Evolutionary conservation across 2,797 vertebrate genomes (phyloP), one percentile per base, ranked within the genome.

Genomic region (Amblyopsis hoosieri): DNA sequence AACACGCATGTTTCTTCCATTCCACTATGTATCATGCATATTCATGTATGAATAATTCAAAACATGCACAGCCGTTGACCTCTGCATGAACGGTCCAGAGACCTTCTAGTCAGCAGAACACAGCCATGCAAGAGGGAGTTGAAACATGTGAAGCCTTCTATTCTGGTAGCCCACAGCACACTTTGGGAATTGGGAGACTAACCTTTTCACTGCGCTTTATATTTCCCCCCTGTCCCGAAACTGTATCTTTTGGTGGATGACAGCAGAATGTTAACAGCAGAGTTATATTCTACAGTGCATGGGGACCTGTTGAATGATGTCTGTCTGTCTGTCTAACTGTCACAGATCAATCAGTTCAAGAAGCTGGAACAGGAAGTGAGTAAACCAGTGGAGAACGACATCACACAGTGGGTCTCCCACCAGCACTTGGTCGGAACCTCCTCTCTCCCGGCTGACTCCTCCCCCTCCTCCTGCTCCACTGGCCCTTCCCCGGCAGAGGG

Each of bases 291-390:
- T 12, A 17, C 31, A 17, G 11, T 14, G 52, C 6, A 12, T 37
- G 31, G 6, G 3, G 7, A 3, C n/a, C 11, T 37, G 33, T 11
- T 15, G 31, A 10, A 15, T 15, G 2, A 12, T 14, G 10, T 59
- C 48, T 37, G 33, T 8, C 7, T 37, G 33, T 7, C 33, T 37
- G 33, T 37, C 33, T 33, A 1, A 4, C 33, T 37, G 33, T 37
- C 33, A 56, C 90, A 99, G 97, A 90, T 99, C 67, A 95, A 94
- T 76, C 95, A 97, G 91, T 97, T 99, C 81, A 97, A 96, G 60
- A 93, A 94, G 71, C 81, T 99, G 82, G 97, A 99, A 85, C 95
- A 95, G 79, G 97, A 99, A 72, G 97, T 96, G 85, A 96, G 92
- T 64, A 95, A 94, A 74, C 97, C 97, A 0, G 94, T 99, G 54